phyloP scores from a whole-genome alignment of 2,888 invertebrate genomes.

The Dione vanillae region DNA sequence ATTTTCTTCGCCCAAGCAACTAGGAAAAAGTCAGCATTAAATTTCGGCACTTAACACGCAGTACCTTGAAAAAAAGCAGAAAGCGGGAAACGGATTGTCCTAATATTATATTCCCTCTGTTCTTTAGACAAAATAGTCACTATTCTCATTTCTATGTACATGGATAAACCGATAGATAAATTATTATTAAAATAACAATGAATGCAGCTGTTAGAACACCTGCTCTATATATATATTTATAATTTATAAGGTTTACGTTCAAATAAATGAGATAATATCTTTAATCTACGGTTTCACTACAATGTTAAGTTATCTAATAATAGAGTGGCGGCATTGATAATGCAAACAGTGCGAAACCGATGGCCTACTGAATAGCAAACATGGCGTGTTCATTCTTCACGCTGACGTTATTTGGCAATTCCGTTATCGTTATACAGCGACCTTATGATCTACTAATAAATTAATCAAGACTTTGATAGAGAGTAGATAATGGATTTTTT shows the following conservation, averaged over 20 bases:
- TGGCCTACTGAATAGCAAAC: conserved; percentile 23
- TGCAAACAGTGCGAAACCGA: conserved; percentile 28
- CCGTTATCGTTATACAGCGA: background rate
- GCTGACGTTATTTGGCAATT: conserved; percentile 19
- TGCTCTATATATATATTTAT: too few relatives aligned
- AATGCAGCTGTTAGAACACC: too few relatives aligned
- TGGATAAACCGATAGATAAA: too few relatives aligned
- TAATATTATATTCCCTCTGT: too few relatives aligned
- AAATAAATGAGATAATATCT: background rate
- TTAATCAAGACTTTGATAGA: background rate
- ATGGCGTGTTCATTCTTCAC: conserved; percentile 21
- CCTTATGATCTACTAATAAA: background rate
- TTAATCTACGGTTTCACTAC: conserved; percentile 6
- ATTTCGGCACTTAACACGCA: too few relatives aligned
- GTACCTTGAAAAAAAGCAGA: too few relatives aligned
- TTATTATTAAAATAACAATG: too few relatives aligned
- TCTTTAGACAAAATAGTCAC: too few relatives aligned
- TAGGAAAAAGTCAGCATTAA: too few relatives aligned
- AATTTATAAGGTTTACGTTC: background rate
- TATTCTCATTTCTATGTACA: too few relatives aligned
- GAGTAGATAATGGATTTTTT: background rate
- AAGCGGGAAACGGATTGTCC: too few relatives aligned
- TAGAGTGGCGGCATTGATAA: conserved; percentile 30
- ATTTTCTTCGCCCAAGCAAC: too few relatives aligned
- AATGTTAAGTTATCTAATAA: conserved; percentile 21